phyloP scores from a whole-genome alignment of 2,888 invertebrate species.

The Toxonevra muliebris region DNA sequence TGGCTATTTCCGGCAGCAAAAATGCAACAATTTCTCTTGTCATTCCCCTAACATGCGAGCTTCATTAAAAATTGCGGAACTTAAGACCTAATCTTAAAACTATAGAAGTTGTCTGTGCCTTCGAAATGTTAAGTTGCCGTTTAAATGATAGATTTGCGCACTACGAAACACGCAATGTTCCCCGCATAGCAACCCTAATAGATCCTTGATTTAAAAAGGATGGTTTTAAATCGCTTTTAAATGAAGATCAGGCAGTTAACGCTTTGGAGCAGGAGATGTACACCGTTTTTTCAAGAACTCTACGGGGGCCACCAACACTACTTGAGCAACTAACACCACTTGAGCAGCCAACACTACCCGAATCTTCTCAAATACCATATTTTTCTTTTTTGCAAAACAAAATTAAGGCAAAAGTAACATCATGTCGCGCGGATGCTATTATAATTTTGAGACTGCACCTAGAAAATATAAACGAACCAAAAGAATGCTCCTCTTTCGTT shows the following conservation, averaged over 20 bases:
- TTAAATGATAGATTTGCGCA: constrained; percentile 17
- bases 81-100: constrained; percentile 7
- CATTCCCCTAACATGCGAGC: constrained; percentile 14
- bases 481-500: constrained; percentile 17
- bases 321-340: constrained; percentile 6
- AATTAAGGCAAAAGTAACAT: background rate
- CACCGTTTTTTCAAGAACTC: constrained; percentile 14
- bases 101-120: constrained; percentile 4
- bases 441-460: constrained; percentile 3
- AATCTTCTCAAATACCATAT: constrained; percentile 16
- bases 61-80: constrained; percentile 11
- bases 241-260: constrained; percentile 17
- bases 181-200: constrained; percentile 13
- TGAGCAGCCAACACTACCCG: constrained; percentile 10
- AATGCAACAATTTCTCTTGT: constrained; percentile 9
- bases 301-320: constrained; percentile 6
- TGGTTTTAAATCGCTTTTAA: constrained; percentile 11
- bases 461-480: constrained; percentile 10
- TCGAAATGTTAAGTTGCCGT: constrained; percentile 7
- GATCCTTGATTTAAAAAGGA: constrained; percentile 16
- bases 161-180: constrained; percentile 18
- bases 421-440: constrained; percentile 9
- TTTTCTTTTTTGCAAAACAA: constrained; percentile 24
- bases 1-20: constrained; percentile 1
- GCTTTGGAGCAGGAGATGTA: constrained; percentile 21